Conservation (phyloP, 2,797 vertebrate species). For the Clarias pachynema region DNA sequence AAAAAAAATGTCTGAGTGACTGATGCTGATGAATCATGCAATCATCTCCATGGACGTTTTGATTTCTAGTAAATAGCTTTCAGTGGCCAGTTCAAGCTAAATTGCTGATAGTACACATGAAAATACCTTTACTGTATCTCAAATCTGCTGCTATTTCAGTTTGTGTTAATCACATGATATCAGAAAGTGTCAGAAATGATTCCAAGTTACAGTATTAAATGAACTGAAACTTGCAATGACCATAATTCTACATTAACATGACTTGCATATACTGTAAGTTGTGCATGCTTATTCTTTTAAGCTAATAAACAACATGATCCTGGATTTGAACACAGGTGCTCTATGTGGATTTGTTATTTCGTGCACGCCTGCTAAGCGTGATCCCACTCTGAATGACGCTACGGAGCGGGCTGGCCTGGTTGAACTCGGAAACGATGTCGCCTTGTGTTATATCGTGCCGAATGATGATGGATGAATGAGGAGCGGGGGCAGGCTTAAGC, state of each 20-base stretch:
- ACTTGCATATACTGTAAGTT: background rate
- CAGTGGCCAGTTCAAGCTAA: background rate
- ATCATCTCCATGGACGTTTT: background rate
- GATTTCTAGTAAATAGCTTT: background rate
- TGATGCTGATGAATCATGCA: background rate
- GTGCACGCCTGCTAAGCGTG: background rate
- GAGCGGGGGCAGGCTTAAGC: slow-evolving; percentile 11
- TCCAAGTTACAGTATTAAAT: background rate
- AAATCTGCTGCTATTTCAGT: background rate
- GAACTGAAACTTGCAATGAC: background rate
- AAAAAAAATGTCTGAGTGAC: background rate
- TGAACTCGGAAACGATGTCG: slow-evolving; percentile 35
- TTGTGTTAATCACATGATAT: background rate
- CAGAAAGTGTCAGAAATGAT: background rate
- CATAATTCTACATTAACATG: background rate
- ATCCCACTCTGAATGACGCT: background rate
- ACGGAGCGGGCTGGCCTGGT: background rate
- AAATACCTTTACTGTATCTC: background rate
- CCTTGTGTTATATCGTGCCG: slow-evolving; percentile 12
- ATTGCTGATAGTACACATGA: background rate
- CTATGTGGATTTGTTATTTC: background rate
- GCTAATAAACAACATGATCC: slow-evolving; percentile 1
- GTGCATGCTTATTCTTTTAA: background rate
- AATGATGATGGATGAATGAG: slow-evolving; percentile 24
- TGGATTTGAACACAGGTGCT: slow-evolving; percentile 11